These are phyloP conservation scores for Fukomys damarensis DNA, from an alignment of 2,113 vertebrate genomes.

Conservation along the genomic window DNA sequence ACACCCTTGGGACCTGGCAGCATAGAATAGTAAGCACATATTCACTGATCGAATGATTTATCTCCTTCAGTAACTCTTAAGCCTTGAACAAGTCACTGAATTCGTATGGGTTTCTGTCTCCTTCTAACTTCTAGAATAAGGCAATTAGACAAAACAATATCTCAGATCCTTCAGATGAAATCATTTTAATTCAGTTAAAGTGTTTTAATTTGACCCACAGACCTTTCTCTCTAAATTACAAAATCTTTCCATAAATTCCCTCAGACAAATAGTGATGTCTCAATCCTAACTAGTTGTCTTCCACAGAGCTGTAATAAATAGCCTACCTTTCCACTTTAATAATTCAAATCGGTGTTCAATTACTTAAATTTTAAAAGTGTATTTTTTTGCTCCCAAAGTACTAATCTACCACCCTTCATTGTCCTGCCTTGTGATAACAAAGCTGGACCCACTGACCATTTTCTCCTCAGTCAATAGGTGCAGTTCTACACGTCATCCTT, in stretches of 20 bases:
- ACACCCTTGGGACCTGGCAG: background rate
- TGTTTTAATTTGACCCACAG: background rate
- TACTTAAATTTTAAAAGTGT: background rate
- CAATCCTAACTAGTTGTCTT: background rate
- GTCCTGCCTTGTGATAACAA: background rate
- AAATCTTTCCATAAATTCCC: background rate
- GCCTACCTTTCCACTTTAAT: slow-evolving; percentile 9
- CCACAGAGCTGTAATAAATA: background rate
- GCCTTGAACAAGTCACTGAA: background rate
- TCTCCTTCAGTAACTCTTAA: background rate
- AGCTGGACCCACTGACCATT: background rate
- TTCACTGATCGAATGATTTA: background rate
- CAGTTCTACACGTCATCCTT: background rate
- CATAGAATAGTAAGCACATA: background rate
- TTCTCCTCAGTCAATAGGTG: too few relatives aligned
- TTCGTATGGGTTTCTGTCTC: background rate
- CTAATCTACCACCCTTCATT: background rate
- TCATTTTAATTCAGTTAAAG: slow-evolving; percentile 13
- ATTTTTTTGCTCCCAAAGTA: background rate
- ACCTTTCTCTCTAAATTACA: background rate
- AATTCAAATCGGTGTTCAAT: background rate
- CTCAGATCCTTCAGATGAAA: slow-evolving; percentile 21
- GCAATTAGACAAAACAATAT: background rate
- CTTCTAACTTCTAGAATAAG: background rate
- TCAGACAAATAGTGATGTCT: background rate